Evolutionary conservation across 1,140 invertebrate genomes (phyloP).

Genomic region (Elymnias hypermnestra): DNA sequence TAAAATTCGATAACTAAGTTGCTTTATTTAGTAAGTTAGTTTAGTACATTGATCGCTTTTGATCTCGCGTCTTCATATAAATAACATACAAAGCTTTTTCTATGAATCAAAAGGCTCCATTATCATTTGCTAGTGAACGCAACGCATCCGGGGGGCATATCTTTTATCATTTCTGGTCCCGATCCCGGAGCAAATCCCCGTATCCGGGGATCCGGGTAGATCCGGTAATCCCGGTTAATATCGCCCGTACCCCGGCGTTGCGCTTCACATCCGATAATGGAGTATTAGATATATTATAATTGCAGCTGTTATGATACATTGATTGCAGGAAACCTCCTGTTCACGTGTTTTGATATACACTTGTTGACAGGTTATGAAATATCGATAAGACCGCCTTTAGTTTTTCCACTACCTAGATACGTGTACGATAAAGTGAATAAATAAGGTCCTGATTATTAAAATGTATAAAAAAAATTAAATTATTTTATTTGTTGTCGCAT

Average conservation of each 20-base stretch:
- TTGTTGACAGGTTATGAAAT: too few relatives aligned
- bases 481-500: too few relatives aligned
- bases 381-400: too few relatives aligned
- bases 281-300: constrained; percentile 60
- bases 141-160: constrained; percentile 49
- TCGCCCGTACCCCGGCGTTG: constrained; percentile 42
- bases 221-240: constrained; percentile 73
- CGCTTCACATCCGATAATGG: constrained; percentile 54
- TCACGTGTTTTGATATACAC: too few relatives aligned
- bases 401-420: too few relatives aligned
- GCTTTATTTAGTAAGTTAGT: too few relatives aligned
- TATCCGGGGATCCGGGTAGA: constrained; percentile 57
- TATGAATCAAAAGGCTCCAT: constrained; percentile 28
- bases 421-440: too few relatives aligned
- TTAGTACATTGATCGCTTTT: too few relatives aligned
- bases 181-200: constrained; percentile 67
- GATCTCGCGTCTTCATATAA: too few relatives aligned
- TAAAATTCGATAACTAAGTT: too few relatives aligned
- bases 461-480: too few relatives aligned
- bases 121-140: constrained; percentile 24
- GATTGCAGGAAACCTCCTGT: constrained; percentile 3
- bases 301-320: constrained; percentile 27
- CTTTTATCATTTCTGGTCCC: constrained; percentile 65
- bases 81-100: constrained; percentile 14
- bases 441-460: too few relatives aligned